phyloP scores from a whole-genome alignment of 2,113 vertebrate genomes.

The Tenrec ecaudatus region DNA sequence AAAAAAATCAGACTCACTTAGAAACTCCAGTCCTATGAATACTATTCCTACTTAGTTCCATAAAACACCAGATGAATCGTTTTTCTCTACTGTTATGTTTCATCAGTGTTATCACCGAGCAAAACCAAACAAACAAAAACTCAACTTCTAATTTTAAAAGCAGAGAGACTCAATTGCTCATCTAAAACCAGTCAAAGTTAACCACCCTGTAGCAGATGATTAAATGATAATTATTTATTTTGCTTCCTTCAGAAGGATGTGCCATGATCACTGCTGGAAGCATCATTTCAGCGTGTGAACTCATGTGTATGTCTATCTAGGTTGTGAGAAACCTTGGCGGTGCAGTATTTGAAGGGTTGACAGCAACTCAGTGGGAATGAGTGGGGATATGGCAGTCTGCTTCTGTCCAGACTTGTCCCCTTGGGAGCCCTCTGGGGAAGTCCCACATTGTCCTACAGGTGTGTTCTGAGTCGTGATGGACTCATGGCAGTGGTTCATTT shows the following conservation, averaged over 20 bases:
- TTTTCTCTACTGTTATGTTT: slow-evolving; percentile 35
- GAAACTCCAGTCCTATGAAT: not conserved
- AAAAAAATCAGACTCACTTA: not conserved
- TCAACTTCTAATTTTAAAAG: slow-evolving; percentile 17
- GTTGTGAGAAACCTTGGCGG: not conserved
- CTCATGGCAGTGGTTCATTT: not conserved
- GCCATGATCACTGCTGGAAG: slow-evolving; percentile 45
- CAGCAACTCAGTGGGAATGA: not conserved
- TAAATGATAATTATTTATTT: not conserved
- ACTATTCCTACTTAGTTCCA: not conserved
- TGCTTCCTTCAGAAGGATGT: not conserved
- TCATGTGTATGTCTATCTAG: not conserved
- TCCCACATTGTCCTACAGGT: not conserved
- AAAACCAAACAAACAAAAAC: not conserved
- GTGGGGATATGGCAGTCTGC: not conserved
- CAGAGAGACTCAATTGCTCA: not conserved
- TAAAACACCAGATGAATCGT: slow-evolving; percentile 11
- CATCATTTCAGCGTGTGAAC: slow-evolving; percentile 11
- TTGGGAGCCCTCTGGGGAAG: not conserved
- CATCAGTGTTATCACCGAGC: slow-evolving; percentile 6
- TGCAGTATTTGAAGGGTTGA: not conserved
- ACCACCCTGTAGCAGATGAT: not conserved
- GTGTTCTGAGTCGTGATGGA: not conserved
- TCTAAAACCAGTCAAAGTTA: slow-evolving; percentile 37
- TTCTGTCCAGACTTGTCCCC: not conserved